These are phyloP conservation scores for Brachionus sp. DNA, from an alignment of 1,140 invertebrate species.

Conservation along the genomic window DNA sequence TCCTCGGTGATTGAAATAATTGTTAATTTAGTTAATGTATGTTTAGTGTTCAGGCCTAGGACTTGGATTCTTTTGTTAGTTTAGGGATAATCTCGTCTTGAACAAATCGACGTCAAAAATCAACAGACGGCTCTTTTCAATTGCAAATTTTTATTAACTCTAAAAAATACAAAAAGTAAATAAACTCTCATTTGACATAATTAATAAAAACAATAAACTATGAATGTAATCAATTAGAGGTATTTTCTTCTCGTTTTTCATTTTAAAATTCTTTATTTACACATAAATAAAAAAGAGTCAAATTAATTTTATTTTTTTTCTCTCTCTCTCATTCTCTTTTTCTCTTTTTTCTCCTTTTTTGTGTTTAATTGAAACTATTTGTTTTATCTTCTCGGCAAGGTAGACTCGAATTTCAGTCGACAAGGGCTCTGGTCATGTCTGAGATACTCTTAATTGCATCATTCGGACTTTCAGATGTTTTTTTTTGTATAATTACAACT, in stretches of 20 bases:
- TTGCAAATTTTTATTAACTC: conserved; percentile 1
- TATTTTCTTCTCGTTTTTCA: background rate
- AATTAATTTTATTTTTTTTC: background rate
- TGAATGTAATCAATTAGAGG: conserved; percentile 31
- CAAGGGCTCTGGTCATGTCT: background rate
- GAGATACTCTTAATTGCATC: background rate
- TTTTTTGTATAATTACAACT: background rate
- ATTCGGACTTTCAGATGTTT: background rate
- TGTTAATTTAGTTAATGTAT: background rate
- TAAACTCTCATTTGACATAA: conserved; percentile 35
- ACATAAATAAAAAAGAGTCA: conserved; percentile 6
- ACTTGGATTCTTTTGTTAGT: background rate
- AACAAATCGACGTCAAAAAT: background rate
- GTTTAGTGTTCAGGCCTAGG: background rate
- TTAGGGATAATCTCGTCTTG: conserved; percentile 17
- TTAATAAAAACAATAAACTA: conserved; percentile 25
- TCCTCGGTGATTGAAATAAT: conserved; percentile 5
- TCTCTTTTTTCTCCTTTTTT: background rate
- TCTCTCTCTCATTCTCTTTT: background rate
- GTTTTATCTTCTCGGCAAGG: background rate
- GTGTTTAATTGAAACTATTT: background rate
- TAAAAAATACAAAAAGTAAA: conserved; percentile 28
- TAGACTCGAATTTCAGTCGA: background rate
- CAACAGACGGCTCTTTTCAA: conserved; percentile 1
- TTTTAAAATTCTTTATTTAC: conserved; percentile 41